These are phyloP conservation scores for Agrotis clavis DNA, from an alignment of 2,888 invertebrate species.

Conservation along the genomic window DNA sequence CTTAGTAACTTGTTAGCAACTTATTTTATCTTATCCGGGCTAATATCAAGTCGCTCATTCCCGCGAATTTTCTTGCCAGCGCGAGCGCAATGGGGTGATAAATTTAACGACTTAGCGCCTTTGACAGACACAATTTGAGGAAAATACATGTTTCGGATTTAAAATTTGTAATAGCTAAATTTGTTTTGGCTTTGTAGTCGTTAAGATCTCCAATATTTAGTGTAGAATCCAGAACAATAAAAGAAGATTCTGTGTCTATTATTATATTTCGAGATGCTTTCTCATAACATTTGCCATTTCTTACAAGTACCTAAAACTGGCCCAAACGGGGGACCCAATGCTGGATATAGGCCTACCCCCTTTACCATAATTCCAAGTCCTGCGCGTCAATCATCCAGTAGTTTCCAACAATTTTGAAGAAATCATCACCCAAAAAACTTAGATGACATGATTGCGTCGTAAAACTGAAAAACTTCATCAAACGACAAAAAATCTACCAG, in stretches of 20 bases:
- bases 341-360: no score
- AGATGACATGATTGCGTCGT: no score
- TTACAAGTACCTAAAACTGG: neutral
- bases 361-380: no score
- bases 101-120: conserved; percentile 37
- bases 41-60: conserved; percentile 52
- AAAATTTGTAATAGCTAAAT: neutral
- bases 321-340: no score
- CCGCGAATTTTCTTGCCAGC: conserved; percentile 28
- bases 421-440: no score
- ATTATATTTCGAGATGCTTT: neutral
- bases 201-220: neutral
- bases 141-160: conserved; percentile 11
- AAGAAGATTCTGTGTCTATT: neutral
- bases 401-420: no score
- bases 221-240: neutral
- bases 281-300: neutral
- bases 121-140: conserved; percentile 24
- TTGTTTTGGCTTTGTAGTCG: neutral
- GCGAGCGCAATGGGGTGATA: conserved; percentile 18
- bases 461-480: no score
- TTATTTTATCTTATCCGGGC: conserved; percentile 66
- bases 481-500: neutral
- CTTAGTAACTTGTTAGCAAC: conserved; percentile 67
- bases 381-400: no score